A percentile compares a stretch with the other conserved stretches of the same genome.
phyloP scores from a whole-genome alignment of 2,888 invertebrate species.

The Trisateles emortualis region DNA sequence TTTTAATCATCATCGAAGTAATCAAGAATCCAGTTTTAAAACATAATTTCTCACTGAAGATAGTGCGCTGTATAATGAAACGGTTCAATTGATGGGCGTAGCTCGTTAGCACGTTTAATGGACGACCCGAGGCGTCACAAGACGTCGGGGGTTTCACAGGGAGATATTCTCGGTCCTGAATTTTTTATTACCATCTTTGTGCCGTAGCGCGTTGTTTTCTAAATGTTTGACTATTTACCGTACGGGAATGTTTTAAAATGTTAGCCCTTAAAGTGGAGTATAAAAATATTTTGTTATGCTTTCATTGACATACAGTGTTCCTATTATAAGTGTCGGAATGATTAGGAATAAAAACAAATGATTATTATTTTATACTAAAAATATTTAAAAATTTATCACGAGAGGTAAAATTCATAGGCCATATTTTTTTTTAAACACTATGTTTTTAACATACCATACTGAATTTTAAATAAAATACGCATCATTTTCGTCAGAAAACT shows the following conservation, averaged over 20 bases:
- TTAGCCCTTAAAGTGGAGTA: background rate
- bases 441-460: no score
- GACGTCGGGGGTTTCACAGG: constrained; percentile 25
- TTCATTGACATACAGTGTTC: no score
- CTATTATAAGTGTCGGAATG: no score
- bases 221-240: background rate
- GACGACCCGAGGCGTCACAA: constrained; percentile 26
- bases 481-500: no score
- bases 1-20: constrained; percentile 14
- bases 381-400: no score
- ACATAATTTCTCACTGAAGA: constrained; percentile 10
- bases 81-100: constrained; percentile 31
- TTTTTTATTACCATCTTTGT: constrained; percentile 26
- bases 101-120: constrained; percentile 47
- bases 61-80: constrained; percentile 32
- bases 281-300: background rate
- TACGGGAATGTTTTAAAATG: no score
- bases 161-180: constrained; percentile 26
- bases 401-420: no score
- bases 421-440: no score
- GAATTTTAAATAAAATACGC: no score
- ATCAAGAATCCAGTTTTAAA: constrained; percentile 21
- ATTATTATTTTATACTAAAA: no score
- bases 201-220: constrained; percentile 7
- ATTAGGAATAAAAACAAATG: no score